Evolutionary conservation across 1,140 invertebrate species (phyloP).

Genomic region (Nasonia vitripennis): DNA sequence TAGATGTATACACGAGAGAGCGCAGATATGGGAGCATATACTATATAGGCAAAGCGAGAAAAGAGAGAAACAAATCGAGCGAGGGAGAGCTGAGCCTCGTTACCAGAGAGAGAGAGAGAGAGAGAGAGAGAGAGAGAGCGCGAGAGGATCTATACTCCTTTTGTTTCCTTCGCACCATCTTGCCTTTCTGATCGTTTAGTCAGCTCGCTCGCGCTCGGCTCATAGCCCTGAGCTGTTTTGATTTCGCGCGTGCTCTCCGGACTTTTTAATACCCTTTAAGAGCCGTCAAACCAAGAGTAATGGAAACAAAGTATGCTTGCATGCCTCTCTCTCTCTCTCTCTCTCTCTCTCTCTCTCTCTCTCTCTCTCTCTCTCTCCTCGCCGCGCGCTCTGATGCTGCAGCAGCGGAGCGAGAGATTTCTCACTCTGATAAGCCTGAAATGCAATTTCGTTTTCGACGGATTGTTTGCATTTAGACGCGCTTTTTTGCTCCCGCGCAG

Average conservation of each 20-base stretch:
- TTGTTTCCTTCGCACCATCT: constrained; percentile 52
- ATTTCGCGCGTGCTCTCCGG: constrained; percentile 35
- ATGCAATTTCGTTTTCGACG: constrained; percentile 54
- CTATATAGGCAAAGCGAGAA: not conserved
- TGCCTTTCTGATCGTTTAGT: constrained; percentile 45
- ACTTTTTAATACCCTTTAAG: constrained; percentile 53
- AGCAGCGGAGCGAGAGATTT: constrained; percentile 36
- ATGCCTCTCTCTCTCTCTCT: not conserved
- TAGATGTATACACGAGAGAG: not conserved
- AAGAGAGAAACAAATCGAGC: constrained; percentile 1
- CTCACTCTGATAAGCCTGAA: constrained; percentile 53
- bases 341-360: not conserved
- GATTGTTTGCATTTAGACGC: constrained; percentile 51
- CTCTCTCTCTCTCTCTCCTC: not conserved
- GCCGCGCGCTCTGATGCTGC: not conserved
- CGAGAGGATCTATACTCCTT: constrained; percentile 34
- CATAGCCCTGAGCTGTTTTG: constrained; percentile 49
- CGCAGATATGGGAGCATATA: not conserved
- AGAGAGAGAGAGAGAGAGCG: constrained; percentile 19
- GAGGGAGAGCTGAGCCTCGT: constrained; percentile 40
- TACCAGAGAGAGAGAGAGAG: constrained; percentile 38
- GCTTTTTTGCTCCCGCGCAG: constrained; percentile 5
- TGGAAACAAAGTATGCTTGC: constrained; percentile 52
- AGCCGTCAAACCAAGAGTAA: constrained; percentile 52
- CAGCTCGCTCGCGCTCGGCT: not conserved